These are phyloP conservation scores for Leptoteleia sp. DNA, from an alignment of 1,140 invertebrate genomes.

Conservation along the genomic window DNA sequence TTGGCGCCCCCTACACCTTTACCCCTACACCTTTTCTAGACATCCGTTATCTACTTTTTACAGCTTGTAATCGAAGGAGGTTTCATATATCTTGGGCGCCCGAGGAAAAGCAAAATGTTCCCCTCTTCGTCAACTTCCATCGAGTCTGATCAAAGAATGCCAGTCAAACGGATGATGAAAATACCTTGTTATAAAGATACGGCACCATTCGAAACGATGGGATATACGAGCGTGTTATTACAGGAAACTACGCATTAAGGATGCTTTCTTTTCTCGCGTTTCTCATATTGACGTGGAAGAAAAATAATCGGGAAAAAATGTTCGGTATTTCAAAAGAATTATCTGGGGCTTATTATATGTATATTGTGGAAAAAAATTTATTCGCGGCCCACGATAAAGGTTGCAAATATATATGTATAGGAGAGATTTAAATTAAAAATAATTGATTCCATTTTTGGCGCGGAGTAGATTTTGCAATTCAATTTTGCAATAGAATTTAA, in stretches of 20 bases:
- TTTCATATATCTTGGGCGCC: slow-evolving; percentile 13
- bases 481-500: neutral
- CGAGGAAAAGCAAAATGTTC: slow-evolving; percentile 10
- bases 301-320: slow-evolving; percentile 22
- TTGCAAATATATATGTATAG: no score
- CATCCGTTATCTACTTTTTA: slow-evolving; percentile 20
- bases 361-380: no score
- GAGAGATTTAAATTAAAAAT: no score
- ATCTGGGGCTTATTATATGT: neutral
- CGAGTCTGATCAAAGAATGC: slow-evolving; percentile 39
- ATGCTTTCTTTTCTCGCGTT: slow-evolving; percentile 9
- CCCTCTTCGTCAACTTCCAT: slow-evolving; percentile 23
- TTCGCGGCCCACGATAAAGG: slow-evolving; percentile 2
- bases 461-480: slow-evolving; percentile 12
- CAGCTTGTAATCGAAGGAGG: slow-evolving; percentile 35
- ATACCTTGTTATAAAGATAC: slow-evolving; percentile 38
- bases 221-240: slow-evolving; percentile 33
- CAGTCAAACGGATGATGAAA: slow-evolving; percentile 26
- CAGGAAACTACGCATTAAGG: slow-evolving; percentile 12
- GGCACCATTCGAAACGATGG: slow-evolving; percentile 12
- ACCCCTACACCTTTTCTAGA: no score
- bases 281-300: slow-evolving; percentile 21
- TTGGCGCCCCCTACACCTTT: neutral
- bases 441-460: slow-evolving; percentile 8
- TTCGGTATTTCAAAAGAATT: slow-evolving; percentile 1